phyloP scores from a whole-genome alignment of 53 echinoderm and acorn worm genomes.

The Apostichopus leukothele region DNA sequence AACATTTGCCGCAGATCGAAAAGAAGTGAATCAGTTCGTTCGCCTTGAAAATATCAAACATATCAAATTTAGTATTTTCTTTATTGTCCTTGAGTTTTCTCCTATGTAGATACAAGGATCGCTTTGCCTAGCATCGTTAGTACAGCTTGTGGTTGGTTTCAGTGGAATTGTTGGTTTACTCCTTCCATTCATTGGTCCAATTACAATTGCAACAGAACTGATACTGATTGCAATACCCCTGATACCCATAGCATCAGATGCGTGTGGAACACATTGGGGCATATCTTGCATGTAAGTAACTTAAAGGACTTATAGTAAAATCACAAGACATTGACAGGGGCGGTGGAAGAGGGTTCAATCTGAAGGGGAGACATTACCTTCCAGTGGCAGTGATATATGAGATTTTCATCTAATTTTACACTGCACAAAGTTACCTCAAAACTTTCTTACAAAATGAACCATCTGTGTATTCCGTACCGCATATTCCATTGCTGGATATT shows the following conservation, averaged over 20 bases:
- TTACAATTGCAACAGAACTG: conserved; percentile 83
- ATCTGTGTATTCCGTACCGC: too few relatives aligned
- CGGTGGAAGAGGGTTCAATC: background rate
- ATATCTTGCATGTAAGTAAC: conserved; percentile 63
- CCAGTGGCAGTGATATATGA: background rate
- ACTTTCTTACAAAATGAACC: too few relatives aligned
- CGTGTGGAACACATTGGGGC: conserved; percentile 80
- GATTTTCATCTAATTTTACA: background rate
- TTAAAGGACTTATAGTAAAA: background rate
- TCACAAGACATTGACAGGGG: background rate
- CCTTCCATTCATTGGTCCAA: conserved; percentile 87
- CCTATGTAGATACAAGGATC: conserved; percentile 81
- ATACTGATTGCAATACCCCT: conserved; percentile 81
- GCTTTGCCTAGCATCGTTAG: conserved; percentile 74
- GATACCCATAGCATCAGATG: conserved; percentile 59
- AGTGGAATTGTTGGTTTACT: conserved; percentile 81
- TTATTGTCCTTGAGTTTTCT: background rate
- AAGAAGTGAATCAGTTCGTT: too few relatives aligned
- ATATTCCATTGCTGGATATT: too few relatives aligned
- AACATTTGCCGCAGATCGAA: too few relatives aligned
- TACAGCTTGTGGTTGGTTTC: conserved; percentile 83
- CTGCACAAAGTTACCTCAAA: background rate
- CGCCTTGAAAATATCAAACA: too few relatives aligned
- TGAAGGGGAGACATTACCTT: background rate
- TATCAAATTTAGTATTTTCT: background rate